These are phyloP conservation scores for Geodia barretti DNA, from an alignment of 37 sponge, comb jelly and placozoan genomes.

Conservation along the genomic window DNA sequence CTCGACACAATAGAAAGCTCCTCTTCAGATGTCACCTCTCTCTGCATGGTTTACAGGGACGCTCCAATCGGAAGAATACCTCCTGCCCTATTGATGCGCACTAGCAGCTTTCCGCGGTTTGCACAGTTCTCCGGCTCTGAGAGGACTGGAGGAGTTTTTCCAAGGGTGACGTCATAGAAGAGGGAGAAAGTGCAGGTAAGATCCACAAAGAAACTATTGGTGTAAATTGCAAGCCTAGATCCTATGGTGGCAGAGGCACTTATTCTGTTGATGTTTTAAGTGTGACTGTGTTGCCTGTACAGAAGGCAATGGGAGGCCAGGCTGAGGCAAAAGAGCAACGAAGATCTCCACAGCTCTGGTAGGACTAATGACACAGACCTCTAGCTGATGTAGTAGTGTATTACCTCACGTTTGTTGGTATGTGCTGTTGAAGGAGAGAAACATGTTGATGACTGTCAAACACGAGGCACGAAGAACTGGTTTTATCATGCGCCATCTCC, in stretches of 20 bases:
- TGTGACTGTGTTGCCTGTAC: too few species aligned
- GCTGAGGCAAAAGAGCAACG: slow-evolving; percentile 71
- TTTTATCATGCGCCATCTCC: slow-evolving; percentile 67
- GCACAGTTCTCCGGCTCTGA: neutral
- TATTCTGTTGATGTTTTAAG: too few species aligned
- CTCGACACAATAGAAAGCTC: neutral
- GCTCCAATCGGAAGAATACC: neutral
- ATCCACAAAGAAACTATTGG: neutral
- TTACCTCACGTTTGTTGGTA: slow-evolving; percentile 48
- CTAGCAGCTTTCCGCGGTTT: neutral
- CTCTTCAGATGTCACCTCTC: neutral
- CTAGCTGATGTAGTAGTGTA: neutral
- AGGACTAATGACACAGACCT: neutral
- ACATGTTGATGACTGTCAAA: slow-evolving; percentile 65
- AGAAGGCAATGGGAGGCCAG: slow-evolving; percentile 64
- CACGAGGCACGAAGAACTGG: slow-evolving; percentile 66
- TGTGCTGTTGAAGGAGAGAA: slow-evolving; percentile 65
- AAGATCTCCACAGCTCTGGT: slow-evolving; percentile 59
- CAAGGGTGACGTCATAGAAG: slow-evolving; percentile 56
- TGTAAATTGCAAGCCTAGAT: neutral
- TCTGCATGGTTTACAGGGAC: neutral
- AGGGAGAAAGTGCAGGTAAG: slow-evolving; percentile 54
- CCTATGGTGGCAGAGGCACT: too few species aligned
- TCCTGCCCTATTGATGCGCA: neutral
- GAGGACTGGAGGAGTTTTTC: slow-evolving; percentile 86